Evolutionary conservation across 1,140 invertebrate genomes (phyloP), one percentile per base, ranked within the genome.

Genomic region (Heterodera schachtii): DNA sequence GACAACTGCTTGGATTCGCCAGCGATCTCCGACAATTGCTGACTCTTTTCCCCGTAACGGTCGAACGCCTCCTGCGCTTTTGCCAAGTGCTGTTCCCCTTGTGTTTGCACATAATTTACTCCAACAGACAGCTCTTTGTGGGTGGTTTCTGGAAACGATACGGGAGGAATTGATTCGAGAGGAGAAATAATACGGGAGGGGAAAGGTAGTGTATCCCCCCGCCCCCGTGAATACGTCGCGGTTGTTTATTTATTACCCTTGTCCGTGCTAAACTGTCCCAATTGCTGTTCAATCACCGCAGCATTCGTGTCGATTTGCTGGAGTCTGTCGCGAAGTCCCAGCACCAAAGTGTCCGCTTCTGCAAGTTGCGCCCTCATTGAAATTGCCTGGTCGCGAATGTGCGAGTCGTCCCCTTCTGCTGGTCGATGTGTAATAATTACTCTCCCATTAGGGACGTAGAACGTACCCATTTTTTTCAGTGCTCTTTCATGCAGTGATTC

Each of bases 31-130:
- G 79, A 77, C 52, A 87, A 64, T 64, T 83, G 82, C 52, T 86
- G 79, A 52, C 84, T 87, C 73, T 87, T 86, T 43, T 89, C 89
- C 71, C 88, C 88, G 81, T 85, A 89, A 66, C 89, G 86, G 49
- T 89, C 81, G 52, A 85, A 82, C 13, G 88, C 88, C 31, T 86
- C 70, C 64, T 81, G 73, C 5, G 88, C 88, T 16, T 76, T 81
- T 71, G 85, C 73, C 67, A 87, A 80, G 44, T 85, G 80, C 21
- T 78, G 78, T 52, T 85, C 66, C 52, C 88, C 88, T 80, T 90
- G 85, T 3, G 81, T 89, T 66, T 90, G 83, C 2, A 90, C 77
- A 81, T 86, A 86, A 44, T 81, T 76, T 11, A 87, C 82, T n/a
- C 87, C 89, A 64, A 76, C 75, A 43, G 84, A 81, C 9, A 89